These are phyloP conservation scores for Patiria miniata DNA, from an alignment of 35 echinoderm and acorn worm genomes.

Conservation along the genomic window DNA sequence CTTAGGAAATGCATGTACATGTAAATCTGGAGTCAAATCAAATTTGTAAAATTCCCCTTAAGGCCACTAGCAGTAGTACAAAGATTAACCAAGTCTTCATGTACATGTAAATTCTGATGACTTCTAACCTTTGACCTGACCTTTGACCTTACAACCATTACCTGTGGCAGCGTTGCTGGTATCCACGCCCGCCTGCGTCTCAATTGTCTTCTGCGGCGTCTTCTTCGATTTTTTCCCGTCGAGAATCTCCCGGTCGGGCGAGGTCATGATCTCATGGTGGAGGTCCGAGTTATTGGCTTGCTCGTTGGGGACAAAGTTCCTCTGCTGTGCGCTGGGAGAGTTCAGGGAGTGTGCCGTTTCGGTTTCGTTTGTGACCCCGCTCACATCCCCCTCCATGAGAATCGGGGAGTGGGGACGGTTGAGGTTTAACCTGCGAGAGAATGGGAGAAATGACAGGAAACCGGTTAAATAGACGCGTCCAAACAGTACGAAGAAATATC, in stretches of 20 bases:
- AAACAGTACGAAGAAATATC: too few relatives aligned
- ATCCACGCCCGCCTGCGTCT: slow-evolving; percentile 86
- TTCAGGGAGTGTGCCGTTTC: slow-evolving; percentile 23
- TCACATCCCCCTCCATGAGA: slow-evolving; percentile 51
- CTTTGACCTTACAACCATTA: not conserved
- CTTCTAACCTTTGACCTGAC: too few relatives aligned
- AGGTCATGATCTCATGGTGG: slow-evolving; percentile 75
- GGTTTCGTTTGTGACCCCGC: slow-evolving; percentile 63
- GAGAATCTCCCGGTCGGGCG: slow-evolving; percentile 38
- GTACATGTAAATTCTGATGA: too few relatives aligned
- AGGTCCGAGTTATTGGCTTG: slow-evolving; percentile 74
- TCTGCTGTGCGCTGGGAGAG: slow-evolving; percentile 62
- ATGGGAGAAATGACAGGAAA: not conserved
- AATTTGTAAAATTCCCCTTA: too few relatives aligned
- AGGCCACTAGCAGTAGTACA: too few relatives aligned
- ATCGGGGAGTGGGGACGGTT: slow-evolving; percentile 45
- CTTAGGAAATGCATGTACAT: too few relatives aligned
- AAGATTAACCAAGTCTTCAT: too few relatives aligned
- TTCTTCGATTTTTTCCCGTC: slow-evolving; percentile 24
- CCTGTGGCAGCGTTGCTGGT: slow-evolving; percentile 83
- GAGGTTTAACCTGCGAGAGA: slow-evolving; percentile 61
- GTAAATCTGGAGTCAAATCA: too few relatives aligned
- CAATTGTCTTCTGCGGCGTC: slow-evolving; percentile 52
- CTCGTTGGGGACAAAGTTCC: slow-evolving; percentile 42
- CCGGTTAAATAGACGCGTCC: not conserved